Evolutionary conservation across 2,113 vertebrate species (phyloP).

Genomic region (Trichomycterus rosablanca): DNA sequence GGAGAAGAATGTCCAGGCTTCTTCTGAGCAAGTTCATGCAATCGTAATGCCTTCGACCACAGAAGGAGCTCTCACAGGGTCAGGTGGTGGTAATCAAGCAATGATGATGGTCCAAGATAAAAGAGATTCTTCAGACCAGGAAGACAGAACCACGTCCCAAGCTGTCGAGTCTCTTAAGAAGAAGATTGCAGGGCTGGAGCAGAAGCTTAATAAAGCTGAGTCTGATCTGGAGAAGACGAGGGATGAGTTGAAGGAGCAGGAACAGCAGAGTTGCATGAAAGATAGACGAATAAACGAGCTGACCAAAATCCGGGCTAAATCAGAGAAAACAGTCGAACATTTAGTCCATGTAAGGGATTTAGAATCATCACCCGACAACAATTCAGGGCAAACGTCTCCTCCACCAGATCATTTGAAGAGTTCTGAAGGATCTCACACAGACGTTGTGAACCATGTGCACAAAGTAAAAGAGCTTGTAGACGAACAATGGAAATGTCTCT

Average conservation of each 20-base stretch:
- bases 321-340: slow-evolving; percentile 40
- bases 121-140: slow-evolving; percentile 19
- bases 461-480: slow-evolving; percentile 85
- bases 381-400: background rate
- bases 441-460: slow-evolving; percentile 69
- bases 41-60: too few species aligned
- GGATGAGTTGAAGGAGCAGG: slow-evolving; percentile 68
- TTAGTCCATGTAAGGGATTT: slow-evolving; percentile 30
- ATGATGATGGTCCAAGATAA: too few species aligned
- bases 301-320: slow-evolving; percentile 51
- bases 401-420: too few species aligned
- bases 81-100: too few species aligned
- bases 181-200: slow-evolving; percentile 74
- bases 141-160: slow-evolving; percentile 55
- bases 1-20: slow-evolving; percentile 37
- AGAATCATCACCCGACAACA: slow-evolving; percentile 23
- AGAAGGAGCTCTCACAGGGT: too few species aligned
- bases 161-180: slow-evolving; percentile 68
- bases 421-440: background rate
- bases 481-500: slow-evolving; percentile 88
- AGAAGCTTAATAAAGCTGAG: slow-evolving; percentile 70
- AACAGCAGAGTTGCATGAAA: slow-evolving; percentile 68
- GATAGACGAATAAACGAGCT: slow-evolving; percentile 72
- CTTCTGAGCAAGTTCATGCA: slow-evolving; percentile 29
- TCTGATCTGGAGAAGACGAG: slow-evolving; percentile 69